A percentile compares a stretch with the other conserved stretches of the same genome.
Evolutionary conservation across 2,797 vertebrate species (phyloP).

Genomic region (Sebastes jordani): DNA sequence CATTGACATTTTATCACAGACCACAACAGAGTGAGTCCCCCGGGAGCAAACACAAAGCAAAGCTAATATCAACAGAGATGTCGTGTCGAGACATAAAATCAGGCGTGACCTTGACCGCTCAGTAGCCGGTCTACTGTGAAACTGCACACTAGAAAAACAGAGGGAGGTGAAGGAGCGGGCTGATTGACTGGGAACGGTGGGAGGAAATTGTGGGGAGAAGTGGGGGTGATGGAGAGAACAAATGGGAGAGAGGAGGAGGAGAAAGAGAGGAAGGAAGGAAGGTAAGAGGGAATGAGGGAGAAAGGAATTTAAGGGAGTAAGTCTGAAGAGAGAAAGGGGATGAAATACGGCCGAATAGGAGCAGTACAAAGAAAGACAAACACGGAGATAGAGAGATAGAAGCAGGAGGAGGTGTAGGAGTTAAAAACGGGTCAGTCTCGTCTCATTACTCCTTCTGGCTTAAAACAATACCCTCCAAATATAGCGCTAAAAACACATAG

Average conservation of each 20-base stretch:
- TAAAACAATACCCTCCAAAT: slow-evolving; percentile 62
- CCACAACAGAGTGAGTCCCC: neutral
- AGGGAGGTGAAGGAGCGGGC: slow-evolving; percentile 40
- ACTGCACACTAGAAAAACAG: slow-evolving; percentile 69
- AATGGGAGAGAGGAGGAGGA: neutral
- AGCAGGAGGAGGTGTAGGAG: slow-evolving; percentile 25
- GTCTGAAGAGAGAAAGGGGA: slow-evolving; percentile 17
- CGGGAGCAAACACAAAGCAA: slow-evolving; percentile 10
- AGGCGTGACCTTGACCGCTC: slow-evolving; percentile 63
- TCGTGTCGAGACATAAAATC: slow-evolving; percentile 46
- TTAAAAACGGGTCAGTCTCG: neutral
- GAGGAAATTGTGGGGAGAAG: slow-evolving; percentile 42
- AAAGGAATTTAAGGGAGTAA: slow-evolving; percentile 66
- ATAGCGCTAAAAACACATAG: slow-evolving; percentile 9
- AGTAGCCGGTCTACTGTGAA: slow-evolving; percentile 62
- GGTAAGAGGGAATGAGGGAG: slow-evolving; percentile 26
- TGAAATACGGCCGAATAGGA: slow-evolving; percentile 48
- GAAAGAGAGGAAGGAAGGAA: neutral
- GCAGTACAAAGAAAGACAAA: slow-evolving; percentile 49
- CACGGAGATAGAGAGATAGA: slow-evolving; percentile 31
- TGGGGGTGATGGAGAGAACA: neutral
- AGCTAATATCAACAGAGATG: slow-evolving; percentile 39
- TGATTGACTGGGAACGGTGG: slow-evolving; percentile 45
- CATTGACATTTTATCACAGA: slow-evolving; percentile 19
- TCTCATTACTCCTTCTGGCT: slow-evolving; percentile 25